Conservation (phyloP, 2,113 vertebrate species). For the Thryonomys swinderianus region DNA sequence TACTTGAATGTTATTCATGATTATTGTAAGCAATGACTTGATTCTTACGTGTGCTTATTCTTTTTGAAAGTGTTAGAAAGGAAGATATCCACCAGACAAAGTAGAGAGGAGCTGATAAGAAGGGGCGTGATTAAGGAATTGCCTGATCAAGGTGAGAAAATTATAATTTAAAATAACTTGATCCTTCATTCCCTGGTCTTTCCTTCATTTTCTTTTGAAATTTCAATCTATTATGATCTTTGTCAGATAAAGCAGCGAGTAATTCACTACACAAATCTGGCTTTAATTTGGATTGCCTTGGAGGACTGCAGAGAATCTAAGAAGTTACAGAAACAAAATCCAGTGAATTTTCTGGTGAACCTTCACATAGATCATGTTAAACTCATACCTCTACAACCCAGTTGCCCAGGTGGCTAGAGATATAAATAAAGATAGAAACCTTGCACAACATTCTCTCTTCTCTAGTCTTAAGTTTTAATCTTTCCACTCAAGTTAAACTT, state of each 20-base stretch:
- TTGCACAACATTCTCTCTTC: not conserved
- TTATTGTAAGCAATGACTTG: constrained; percentile 73
- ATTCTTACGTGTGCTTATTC: constrained; percentile 86
- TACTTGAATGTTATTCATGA: constrained; percentile 63
- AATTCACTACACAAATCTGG: not conserved
- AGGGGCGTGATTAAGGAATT: constrained; percentile 96
- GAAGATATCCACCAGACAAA: constrained; percentile 99
- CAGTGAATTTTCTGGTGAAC: not conserved
- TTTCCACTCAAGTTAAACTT: not conserved
- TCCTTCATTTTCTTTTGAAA: constrained; percentile 65
- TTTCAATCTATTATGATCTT: constrained; percentile 24
- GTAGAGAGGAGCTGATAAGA: constrained; percentile 97
- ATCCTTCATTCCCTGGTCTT: constrained; percentile 46
- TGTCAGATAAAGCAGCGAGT: not conserved
- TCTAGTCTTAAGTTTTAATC: not conserved
- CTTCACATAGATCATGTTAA: not conserved
- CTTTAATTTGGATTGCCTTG: not conserved
- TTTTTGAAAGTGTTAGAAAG: constrained; percentile 94
- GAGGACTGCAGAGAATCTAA: not conserved
- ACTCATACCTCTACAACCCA: not conserved
- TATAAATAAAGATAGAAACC: not conserved
- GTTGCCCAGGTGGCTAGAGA: not conserved
- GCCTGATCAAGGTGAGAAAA: constrained; percentile 93
- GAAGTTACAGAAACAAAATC: not conserved
- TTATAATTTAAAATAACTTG: constrained; percentile 56